These are phyloP conservation scores for Scartelaos histophorus DNA, from an alignment of 2,113 vertebrate genomes.

Conservation along the genomic window DNA sequence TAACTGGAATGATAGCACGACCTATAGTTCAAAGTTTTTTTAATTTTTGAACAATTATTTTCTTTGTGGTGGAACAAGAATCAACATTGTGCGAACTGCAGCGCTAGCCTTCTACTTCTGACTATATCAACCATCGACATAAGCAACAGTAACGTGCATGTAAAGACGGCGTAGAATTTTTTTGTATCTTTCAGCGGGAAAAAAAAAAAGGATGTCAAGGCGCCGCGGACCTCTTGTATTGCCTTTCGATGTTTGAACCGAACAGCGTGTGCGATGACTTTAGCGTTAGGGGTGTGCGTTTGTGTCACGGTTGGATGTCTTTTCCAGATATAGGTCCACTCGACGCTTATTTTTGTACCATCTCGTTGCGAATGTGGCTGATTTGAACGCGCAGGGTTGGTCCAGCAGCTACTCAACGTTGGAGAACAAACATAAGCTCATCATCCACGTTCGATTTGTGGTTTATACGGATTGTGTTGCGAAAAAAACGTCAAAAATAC, in stretches of 20 bases:
- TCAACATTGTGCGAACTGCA: slow-evolving; percentile 39
- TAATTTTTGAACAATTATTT: slow-evolving; percentile 48
- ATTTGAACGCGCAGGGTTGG: slow-evolving; percentile 9
- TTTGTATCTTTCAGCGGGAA: slow-evolving; percentile 14
- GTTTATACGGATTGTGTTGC: background rate
- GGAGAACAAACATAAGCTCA: background rate
- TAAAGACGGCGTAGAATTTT: slow-evolving; percentile 41
- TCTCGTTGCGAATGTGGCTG: slow-evolving; percentile 13
- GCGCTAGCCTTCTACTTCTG: slow-evolving; percentile 49
- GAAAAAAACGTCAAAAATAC: background rate
- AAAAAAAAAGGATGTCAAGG: slow-evolving; percentile 33
- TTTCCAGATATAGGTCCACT: background rate
- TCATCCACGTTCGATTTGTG: background rate
- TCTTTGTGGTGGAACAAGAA: slow-evolving; percentile 22
- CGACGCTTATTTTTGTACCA: slow-evolving; percentile 3
- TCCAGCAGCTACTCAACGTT: slow-evolving; percentile 12
- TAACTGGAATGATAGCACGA: slow-evolving; percentile 29
- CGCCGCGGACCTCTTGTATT: slow-evolving; percentile 49
- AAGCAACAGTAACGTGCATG: slow-evolving; percentile 58
- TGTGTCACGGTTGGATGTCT: slow-evolving; percentile 20
- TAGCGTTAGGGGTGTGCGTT: slow-evolving; percentile 20
- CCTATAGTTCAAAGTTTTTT: slow-evolving; percentile 34
- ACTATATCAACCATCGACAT: slow-evolving; percentile 48
- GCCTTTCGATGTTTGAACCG: slow-evolving; percentile 27
- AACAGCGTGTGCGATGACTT: slow-evolving; percentile 11